Evolutionary conservation across 2,888 invertebrate species (phyloP).

Genomic region (Cheilosia grossa): DNA sequence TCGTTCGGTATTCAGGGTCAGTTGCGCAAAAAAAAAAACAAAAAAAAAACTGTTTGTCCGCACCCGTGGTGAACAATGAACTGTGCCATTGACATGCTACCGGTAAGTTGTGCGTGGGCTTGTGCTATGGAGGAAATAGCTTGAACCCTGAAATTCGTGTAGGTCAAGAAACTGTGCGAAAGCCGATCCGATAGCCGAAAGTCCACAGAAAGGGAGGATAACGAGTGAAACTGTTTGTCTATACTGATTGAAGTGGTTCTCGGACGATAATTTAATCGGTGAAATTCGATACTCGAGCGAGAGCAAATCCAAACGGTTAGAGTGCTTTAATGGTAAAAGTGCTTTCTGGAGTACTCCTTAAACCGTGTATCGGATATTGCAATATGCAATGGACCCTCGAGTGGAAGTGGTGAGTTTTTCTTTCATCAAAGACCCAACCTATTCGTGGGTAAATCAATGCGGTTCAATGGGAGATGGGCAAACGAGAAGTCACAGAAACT

Average conservation of each 20-base stretch:
- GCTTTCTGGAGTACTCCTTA: no score
- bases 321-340: constrained; percentile 1
- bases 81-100: constrained; percentile 17
- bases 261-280: not conserved
- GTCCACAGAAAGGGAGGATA: not conserved
- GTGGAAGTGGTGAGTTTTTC: no score
- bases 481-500: no score
- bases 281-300: constrained; percentile 10
- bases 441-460: no score
- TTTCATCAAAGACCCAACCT: no score
- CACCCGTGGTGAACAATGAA: constrained; percentile 2
- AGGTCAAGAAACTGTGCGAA: constrained; percentile 31
- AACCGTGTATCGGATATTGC: no score
- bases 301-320: not conserved
- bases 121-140: constrained; percentile 19
- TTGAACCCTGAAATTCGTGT: constrained; percentile 8
- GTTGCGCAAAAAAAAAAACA: constrained; percentile 35
- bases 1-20: constrained; percentile 41
- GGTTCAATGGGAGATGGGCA: no score
- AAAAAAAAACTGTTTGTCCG: not conserved
- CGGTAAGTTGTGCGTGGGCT: not conserved
- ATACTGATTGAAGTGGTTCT: constrained; percentile 39
- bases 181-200: not conserved
- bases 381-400: no score
- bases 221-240: constrained; percentile 14